Evolutionary conservation across 2,888 invertebrate species (phyloP).

Genomic region (Exocentrus adspersus): DNA sequence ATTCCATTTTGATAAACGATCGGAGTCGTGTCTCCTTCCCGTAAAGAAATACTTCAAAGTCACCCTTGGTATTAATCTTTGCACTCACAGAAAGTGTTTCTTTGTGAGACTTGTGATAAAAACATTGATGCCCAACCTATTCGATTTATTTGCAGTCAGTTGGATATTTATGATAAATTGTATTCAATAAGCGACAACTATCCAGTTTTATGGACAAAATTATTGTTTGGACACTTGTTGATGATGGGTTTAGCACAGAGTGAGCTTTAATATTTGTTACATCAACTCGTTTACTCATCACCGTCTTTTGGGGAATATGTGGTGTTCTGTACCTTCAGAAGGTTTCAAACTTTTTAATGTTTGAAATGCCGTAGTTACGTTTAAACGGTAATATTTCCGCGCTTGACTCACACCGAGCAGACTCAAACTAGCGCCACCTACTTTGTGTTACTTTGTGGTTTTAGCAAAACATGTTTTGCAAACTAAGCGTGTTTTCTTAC

Average conservation of each 20-base stretch:
- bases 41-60: conserved; percentile 7
- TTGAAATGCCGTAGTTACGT: too few species aligned
- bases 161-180: conserved; percentile 30
- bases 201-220: conserved; percentile 25
- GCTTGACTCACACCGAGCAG: too few species aligned
- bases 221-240: conserved; percentile 28
- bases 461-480: too few species aligned
- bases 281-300: too few species aligned
- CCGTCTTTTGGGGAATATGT: too few species aligned
- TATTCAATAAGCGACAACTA: conserved; percentile 27
- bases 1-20: conserved; percentile 8
- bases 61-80: background rate
- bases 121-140: background rate
- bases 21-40: background rate
- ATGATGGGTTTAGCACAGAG: conserved; percentile 28
- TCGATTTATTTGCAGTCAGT: conserved; percentile 4
- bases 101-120: background rate
- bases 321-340: too few species aligned
- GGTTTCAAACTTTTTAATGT: too few species aligned
- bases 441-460: too few species aligned
- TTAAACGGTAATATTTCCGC: too few species aligned
- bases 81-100: background rate
- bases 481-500: too few species aligned
- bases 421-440: too few species aligned
- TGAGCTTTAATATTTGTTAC: too few species aligned